phyloP scores from a whole-genome alignment of 2,888 invertebrate species.

The Oasisia sp. region DNA sequence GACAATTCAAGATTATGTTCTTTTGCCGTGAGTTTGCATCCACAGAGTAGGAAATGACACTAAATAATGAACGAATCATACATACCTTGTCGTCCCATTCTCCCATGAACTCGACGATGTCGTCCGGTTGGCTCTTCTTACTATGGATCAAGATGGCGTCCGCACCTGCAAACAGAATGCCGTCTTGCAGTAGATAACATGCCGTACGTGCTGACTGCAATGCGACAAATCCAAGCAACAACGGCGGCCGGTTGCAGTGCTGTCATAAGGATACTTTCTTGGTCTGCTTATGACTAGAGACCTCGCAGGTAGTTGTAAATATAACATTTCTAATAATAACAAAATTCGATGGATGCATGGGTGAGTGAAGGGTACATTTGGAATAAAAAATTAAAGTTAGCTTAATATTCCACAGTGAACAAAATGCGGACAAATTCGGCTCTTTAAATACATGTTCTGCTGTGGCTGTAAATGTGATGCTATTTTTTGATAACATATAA shows the following conservation, averaged over 20 bases:
- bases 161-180: conserved; percentile 58
- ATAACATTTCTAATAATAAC: too few species aligned
- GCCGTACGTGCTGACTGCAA: not conserved
- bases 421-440: too few species aligned
- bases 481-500: too few species aligned
- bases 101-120: conserved; percentile 67
- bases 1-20: not conserved
- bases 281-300: not conserved
- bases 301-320: too few species aligned
- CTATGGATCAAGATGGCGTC: conserved; percentile 68
- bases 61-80: not conserved
- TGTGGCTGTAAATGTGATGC: too few species aligned
- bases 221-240: not conserved
- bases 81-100: conserved; percentile 66
- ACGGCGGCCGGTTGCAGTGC: not conserved
- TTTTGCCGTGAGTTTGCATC: too few species aligned
- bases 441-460: too few species aligned
- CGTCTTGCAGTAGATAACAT: not conserved
- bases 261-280: not conserved
- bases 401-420: too few species aligned
- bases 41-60: not conserved
- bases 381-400: too few species aligned
- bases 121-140: conserved; percentile 64
- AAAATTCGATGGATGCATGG: too few species aligned
- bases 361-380: too few species aligned